Percentiles rank a stretch among this genome's conserved stretches.
phyloP scores from a whole-genome alignment of 2,797 vertebrate genomes.

The Rhynchonycteris naso region DNA sequence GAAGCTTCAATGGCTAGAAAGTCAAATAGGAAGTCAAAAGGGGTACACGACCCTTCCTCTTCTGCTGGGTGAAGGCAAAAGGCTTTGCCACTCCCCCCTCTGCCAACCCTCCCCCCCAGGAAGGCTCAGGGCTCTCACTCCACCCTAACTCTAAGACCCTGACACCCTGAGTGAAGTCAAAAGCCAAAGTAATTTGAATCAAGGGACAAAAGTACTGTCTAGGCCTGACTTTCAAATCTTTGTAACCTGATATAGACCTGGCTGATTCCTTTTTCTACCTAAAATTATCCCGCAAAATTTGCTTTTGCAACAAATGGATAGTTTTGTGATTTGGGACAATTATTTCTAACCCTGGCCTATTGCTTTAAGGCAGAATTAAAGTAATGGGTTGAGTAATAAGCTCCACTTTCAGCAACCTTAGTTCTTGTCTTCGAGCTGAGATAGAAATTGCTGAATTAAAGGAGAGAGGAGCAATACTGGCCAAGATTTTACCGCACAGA shows the following conservation, averaged over 20 bases:
- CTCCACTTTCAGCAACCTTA: background rate
- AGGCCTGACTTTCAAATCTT: background rate
- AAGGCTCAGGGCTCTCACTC: background rate
- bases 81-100: background rate
- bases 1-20: conserved; percentile 56
- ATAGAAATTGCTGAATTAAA: background rate
- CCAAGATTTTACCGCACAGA: background rate
- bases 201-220: background rate
- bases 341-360: background rate
- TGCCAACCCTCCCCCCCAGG: background rate
- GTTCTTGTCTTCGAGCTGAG: conserved; percentile 39
- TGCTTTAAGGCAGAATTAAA: conserved; percentile 35
- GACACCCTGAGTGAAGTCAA: background rate
- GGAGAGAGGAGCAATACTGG: background rate
- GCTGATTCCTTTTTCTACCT: background rate
- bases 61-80: conserved; percentile 84
- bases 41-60: conserved; percentile 84
- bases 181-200: background rate
- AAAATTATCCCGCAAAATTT: background rate
- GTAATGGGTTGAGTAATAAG: background rate
- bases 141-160: background rate
- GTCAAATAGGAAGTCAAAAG: conserved; percentile 43
- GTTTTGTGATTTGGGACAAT: background rate
- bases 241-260: background rate
- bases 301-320: background rate